Conservation (phyloP, 2,113 vertebrate genomes). For the Carassius auratus region DNA sequence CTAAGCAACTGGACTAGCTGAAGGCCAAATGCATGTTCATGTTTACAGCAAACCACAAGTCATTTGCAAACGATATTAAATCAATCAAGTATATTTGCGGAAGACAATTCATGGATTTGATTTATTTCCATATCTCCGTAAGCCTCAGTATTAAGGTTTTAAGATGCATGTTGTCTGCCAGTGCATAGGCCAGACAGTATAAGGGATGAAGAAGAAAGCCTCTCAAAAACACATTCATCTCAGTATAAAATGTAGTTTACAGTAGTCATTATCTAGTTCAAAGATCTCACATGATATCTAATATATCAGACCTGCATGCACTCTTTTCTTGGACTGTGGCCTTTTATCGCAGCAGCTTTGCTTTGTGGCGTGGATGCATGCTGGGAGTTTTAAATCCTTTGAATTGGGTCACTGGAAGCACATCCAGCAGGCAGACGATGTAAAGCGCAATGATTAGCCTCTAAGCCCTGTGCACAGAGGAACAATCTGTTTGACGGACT, state of each 20-base stretch:
- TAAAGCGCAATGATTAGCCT: conserved; percentile 75
- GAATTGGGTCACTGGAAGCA: conserved; percentile 75
- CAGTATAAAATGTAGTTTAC: not conserved
- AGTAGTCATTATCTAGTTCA: not conserved
- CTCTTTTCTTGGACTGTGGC: not conserved
- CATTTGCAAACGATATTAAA: not conserved
- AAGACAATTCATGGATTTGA: not conserved
- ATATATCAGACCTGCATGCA: conserved; percentile 12
- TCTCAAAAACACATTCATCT: not conserved
- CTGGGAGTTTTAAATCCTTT: conserved; percentile 65
- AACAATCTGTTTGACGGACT: conserved; percentile 60
- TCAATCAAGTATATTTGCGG: not conserved
- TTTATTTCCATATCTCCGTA: not conserved
- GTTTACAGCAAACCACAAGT: not conserved
- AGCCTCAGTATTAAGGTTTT: not conserved
- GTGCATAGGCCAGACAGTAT: not conserved
- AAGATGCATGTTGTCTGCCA: not conserved
- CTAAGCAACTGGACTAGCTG: not conserved
- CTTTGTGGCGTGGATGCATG: conserved; percentile 52
- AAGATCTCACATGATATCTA: not conserved
- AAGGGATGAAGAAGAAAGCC: not conserved
- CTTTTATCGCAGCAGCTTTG: conserved; percentile 40
- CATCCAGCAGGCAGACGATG: conserved; percentile 67
- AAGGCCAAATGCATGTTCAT: not conserved
- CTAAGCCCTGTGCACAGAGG: conserved; percentile 72